A percentile compares a stretch with the other conserved stretches of the same genome.
Conservation (phyloP, 2,113 vertebrate genomes). For the Antechinus stuartii region DNA sequence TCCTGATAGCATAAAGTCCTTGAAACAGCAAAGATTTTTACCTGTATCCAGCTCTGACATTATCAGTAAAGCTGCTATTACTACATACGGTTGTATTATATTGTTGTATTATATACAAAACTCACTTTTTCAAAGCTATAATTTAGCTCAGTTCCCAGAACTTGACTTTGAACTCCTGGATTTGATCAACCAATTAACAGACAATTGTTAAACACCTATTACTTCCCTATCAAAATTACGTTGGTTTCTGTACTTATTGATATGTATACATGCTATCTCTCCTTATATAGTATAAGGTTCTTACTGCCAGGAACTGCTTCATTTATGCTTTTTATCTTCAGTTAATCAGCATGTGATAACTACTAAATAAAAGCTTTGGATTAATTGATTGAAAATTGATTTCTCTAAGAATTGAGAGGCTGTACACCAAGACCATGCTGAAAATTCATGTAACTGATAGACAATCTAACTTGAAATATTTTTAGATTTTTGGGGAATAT, state of each 20-base stretch:
- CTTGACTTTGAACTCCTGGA: not conserved
- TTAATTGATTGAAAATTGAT: not conserved
- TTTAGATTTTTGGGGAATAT: constrained; percentile 4
- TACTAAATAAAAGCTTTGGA: constrained; percentile 1
- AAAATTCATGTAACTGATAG: not conserved
- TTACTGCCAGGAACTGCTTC: not conserved
- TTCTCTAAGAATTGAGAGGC: not conserved
- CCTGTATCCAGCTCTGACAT: not conserved
- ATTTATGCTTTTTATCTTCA: not conserved
- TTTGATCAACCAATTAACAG: not conserved
- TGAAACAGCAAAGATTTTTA: not conserved
- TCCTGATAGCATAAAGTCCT: not conserved
- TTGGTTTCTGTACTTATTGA: not conserved
- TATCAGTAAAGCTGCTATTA: not conserved
- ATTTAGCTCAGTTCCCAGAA: not conserved
- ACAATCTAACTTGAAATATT: not conserved
- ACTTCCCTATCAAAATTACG: not conserved
- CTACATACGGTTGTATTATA: too few species aligned
- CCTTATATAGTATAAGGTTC: not conserved
- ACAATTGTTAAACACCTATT: not conserved
- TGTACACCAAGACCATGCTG: constrained; percentile 1
- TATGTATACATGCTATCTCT: not conserved
- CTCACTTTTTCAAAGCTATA: not conserved
- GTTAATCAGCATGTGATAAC: not conserved
- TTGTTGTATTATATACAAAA: not conserved